Conservation (phyloP, 2,113 vertebrate genomes). For the Atherinomorus stipes region DNA sequence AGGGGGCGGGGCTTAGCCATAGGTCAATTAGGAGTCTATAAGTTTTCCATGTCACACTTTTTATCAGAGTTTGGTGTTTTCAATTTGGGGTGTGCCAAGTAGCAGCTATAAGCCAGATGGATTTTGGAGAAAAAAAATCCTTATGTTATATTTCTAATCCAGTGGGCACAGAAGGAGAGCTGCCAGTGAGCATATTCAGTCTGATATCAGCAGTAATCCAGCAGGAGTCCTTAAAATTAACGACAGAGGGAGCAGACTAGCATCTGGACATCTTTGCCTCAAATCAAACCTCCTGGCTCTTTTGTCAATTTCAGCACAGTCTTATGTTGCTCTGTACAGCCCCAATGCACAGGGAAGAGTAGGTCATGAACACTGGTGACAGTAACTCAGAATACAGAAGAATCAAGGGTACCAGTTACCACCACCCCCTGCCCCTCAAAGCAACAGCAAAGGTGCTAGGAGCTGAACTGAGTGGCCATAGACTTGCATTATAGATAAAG, state of each 20-base stretch:
- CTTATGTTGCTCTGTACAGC: slow-evolving; percentile 10
- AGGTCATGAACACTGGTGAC: not conserved
- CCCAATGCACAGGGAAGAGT: not conserved
- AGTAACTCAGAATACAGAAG: slow-evolving; percentile 6
- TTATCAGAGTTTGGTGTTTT: not conserved
- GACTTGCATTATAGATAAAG: slow-evolving; percentile 69
- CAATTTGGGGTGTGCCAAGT: not conserved
- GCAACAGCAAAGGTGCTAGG: slow-evolving; percentile 36
- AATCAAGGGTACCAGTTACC: slow-evolving; percentile 14
- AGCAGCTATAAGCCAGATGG: slow-evolving; percentile 5
- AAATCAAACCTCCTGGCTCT: slow-evolving; percentile 50
- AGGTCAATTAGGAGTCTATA: not conserved
- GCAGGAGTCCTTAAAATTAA: slow-evolving; percentile 65
- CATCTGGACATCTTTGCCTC: slow-evolving; percentile 67
- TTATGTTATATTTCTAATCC: slow-evolving; percentile 45
- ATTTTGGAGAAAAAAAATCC: slow-evolving; percentile 9
- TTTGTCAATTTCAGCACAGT: slow-evolving; percentile 25
- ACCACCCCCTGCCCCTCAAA: not conserved
- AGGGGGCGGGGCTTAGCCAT: too few species aligned
- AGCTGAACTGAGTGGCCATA: slow-evolving; percentile 44
- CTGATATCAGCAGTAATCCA: slow-evolving; percentile 65
- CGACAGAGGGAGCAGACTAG: slow-evolving; percentile 47
- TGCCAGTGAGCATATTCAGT: slow-evolving; percentile 27
- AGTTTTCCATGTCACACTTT: not conserved
- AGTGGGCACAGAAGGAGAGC: slow-evolving; percentile 47